Base-by-base conservation (phyloP, 2,113 vertebrate species). In the Tyrannus savana region DNA sequence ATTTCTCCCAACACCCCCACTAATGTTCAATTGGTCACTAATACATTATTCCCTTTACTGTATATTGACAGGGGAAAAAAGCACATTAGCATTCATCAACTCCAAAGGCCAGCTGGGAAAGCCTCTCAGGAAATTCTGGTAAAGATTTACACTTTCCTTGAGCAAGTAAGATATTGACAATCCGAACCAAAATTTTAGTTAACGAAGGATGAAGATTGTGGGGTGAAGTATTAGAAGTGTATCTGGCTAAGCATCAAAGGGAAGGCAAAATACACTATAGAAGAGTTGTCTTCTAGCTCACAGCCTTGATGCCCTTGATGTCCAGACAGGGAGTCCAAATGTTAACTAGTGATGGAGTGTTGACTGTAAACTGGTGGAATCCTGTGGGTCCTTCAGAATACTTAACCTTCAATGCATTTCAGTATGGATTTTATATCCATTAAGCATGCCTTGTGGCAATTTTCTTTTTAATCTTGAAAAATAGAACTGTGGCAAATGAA, bases 41-140 rank as follows among this genome's bases (percentile, higher is more conserved):
- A 97, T 73, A 89, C 83, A 87, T 97, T 97, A 94, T 97, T 98
- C 87, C 71, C 37, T 71, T 95, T 74, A 60, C 77, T 92, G 52
- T 84, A 89, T 94, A 96, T 94, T 92, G 94, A 88, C 87, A 73
- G 49, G 1, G 42, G 1, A 1, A 93, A 82, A 93, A 84, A 90
- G 49, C 69, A 64, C 71, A 72, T 97, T 94, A 95, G 92, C 89
- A 69, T 97, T 97, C 84, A 60, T 98, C 95, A 97, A 44, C 66
- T 93, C 44, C 64, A 73, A 76, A 81, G 60, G 14, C 19, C 44
- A 82, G 3, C 33, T 79, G 23, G 68, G 63, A 78, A 91, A 74
- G 10, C 7, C 60, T 73, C 68, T 66, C 66, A 89, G 91, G 91
- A 89, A 68, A 67, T 77, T 91, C 84, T 97, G 95, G 91, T 83